Percentiles rank a stretch among this genome's conserved stretches.
phyloP scores from a whole-genome alignment of 2,888 invertebrate species.

The Agriopis leucophaearia region DNA sequence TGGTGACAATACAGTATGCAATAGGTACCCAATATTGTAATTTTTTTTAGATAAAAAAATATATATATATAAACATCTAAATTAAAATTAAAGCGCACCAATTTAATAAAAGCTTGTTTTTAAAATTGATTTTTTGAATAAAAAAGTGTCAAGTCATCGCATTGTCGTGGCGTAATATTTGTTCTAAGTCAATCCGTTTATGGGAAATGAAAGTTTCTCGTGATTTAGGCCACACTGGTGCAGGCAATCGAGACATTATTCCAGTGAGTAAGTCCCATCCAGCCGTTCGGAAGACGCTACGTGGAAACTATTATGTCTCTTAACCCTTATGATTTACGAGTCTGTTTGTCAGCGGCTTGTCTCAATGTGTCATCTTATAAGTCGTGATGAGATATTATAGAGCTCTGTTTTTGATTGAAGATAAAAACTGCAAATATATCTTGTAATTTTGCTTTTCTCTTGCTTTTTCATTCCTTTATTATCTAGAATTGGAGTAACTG shows the following conservation, averaged over 20 bases:
- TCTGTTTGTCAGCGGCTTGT: constrained; percentile 31
- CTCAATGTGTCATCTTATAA: constrained; percentile 32
- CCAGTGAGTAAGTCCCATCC: constrained; percentile 70
- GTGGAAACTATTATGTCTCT: constrained; percentile 63
- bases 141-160: too few species aligned
- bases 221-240: constrained; percentile 46
- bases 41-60: too few species aligned
- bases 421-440: constrained; percentile 6
- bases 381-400: constrained; percentile 13
- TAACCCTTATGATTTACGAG: constrained; percentile 39
- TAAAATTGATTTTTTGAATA: too few species aligned
- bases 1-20: too few species aligned
- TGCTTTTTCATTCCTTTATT: not conserved
- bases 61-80: too few species aligned
- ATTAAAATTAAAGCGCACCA: too few species aligned
- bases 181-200: not conserved
- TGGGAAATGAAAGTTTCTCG: not conserved
- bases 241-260: constrained; percentile 78
- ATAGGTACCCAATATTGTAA: too few species aligned
- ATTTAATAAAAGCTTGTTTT: too few species aligned
- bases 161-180: too few species aligned
- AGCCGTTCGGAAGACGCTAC: constrained; percentile 63
- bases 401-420: constrained; percentile 1
- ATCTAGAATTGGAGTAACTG: not conserved
- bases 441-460: not conserved